A percentile compares a stretch with the other conserved stretches of the same genome.
These are phyloP conservation scores for Myrmecophaga tridactyla DNA, from an alignment of 2,113 vertebrate species.

Conservation along the genomic window DNA sequence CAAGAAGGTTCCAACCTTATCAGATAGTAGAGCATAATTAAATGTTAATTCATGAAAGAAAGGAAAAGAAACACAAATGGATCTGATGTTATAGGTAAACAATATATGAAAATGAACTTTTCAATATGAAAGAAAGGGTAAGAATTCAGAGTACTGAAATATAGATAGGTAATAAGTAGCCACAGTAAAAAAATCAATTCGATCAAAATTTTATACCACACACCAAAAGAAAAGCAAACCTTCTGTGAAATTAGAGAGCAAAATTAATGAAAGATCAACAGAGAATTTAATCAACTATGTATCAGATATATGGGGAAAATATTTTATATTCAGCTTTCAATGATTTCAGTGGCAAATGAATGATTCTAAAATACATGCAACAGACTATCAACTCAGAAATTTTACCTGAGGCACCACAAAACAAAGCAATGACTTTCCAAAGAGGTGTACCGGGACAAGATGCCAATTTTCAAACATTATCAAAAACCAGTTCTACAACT, in stretches of 20 bases:
- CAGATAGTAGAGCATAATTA: neutral
- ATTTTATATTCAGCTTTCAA: neutral
- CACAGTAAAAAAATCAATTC: neutral
- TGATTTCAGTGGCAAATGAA: neutral
- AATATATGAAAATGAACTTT: slow-evolving; percentile 27
- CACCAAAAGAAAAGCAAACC: neutral
- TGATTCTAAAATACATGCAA: slow-evolving; percentile 41
- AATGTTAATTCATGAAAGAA: neutral
- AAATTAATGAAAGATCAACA: neutral
- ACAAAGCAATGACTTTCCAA: neutral
- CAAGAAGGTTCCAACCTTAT: neutral
- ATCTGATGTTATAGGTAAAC: neutral
- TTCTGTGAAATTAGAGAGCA: neutral
- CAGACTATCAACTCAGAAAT: neutral
- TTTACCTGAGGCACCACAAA: neutral
- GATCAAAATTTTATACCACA: neutral
- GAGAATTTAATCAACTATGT: neutral
- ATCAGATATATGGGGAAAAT: neutral
- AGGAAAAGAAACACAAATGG: neutral
- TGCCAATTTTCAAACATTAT: slow-evolving; percentile 29
- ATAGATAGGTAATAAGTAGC: neutral
- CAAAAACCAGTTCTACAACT: slow-evolving; percentile 47
- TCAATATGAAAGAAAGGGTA: neutral
- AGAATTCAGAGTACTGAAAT: neutral
- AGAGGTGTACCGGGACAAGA: slow-evolving; percentile 17